Percentiles rank a stretch among this genome's conserved stretches.
Conservation (phyloP, 2,888 invertebrate genomes). For the Eupithecia dodoneata region DNA sequence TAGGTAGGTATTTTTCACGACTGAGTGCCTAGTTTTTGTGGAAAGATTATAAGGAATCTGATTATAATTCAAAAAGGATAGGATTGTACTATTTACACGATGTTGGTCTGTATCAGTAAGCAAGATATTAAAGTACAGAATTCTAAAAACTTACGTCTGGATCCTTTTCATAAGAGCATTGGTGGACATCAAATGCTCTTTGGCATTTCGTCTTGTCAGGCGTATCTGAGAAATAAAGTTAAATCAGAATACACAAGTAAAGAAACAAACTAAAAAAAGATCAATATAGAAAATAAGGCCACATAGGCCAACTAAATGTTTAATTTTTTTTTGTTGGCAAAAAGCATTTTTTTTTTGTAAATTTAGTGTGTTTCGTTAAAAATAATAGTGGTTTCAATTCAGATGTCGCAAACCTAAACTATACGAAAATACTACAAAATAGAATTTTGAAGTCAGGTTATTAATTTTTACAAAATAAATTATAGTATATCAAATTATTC, state of each 20-base stretch:
- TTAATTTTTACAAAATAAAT: no score
- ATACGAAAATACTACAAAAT: no score
- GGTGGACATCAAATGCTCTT: slow-evolving; percentile 77
- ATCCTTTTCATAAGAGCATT: slow-evolving; percentile 74
- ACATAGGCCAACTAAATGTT: neutral
- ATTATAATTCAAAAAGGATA: no score
- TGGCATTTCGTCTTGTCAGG: slow-evolving; percentile 74
- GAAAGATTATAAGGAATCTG: no score
- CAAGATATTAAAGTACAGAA: neutral
- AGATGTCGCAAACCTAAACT: no score
- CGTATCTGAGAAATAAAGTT: slow-evolving; percentile 59
- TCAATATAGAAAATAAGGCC: neutral
- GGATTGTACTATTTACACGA: no score
- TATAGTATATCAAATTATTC: neutral
- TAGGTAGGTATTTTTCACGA: no score
- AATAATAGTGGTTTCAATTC: no score
- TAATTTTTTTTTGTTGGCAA: neutral
- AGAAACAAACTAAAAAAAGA: neutral
- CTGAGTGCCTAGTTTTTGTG: no score
- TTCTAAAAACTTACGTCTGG: slow-evolving; percentile 68
- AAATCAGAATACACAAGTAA: neutral
- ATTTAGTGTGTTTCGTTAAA: neutral
- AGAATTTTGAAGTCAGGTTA: no score
- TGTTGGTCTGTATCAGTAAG: neutral
- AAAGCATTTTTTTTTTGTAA: neutral